Conservation (phyloP, 2,888 invertebrate species). For the Agonopterix arenella region DNA sequence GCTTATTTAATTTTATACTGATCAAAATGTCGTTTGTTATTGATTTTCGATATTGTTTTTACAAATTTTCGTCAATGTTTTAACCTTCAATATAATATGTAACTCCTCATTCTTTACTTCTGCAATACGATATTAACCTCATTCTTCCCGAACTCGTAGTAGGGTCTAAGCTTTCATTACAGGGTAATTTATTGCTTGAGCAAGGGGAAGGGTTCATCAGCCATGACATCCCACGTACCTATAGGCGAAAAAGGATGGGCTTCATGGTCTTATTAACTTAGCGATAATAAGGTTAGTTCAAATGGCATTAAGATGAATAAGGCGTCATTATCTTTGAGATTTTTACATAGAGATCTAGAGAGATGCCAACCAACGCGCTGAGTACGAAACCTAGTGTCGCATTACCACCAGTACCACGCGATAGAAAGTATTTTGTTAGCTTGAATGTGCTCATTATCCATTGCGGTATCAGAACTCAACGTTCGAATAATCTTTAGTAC, state of each 20-base stretch:
- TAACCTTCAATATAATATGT: background rate
- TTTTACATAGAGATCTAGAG: too few species aligned
- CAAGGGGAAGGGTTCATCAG: conserved; percentile 35
- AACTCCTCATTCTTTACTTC: background rate
- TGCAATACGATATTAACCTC: background rate
- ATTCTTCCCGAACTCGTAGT: conserved; percentile 18
- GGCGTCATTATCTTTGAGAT: background rate
- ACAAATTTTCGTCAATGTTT: background rate
- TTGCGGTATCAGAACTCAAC: too few species aligned
- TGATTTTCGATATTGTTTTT: too few species aligned
- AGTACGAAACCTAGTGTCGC: too few species aligned
- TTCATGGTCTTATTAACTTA: conserved; percentile 3
- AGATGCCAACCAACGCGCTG: too few species aligned
- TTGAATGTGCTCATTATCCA: too few species aligned
- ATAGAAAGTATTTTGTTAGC: too few species aligned
- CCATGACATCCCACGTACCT: conserved; percentile 10
- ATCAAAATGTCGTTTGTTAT: too few species aligned
- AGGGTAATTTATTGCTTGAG: conserved; percentile 38
- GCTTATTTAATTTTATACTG: too few species aligned
- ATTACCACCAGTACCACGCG: too few species aligned
- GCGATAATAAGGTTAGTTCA: conserved; percentile 7
- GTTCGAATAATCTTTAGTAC: too few species aligned
- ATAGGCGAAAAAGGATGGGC: conserved; percentile 6
- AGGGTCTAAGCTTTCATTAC: conserved; percentile 32
- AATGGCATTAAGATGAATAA: background rate